Evolutionary conservation across 2,888 invertebrate species (phyloP).

Genomic region (Thymelicus acteon): DNA sequence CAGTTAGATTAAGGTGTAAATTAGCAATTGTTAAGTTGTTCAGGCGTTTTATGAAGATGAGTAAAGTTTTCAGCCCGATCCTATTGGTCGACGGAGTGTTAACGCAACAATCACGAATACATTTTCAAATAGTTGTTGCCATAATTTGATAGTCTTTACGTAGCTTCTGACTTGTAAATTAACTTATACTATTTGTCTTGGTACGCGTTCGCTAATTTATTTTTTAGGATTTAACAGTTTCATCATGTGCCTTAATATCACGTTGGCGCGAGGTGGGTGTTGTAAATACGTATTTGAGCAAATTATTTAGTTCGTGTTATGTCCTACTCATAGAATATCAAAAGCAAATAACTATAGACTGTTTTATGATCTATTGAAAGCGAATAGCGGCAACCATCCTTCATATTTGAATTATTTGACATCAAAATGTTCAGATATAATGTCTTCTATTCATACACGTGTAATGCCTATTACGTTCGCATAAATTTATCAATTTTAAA

Average conservation of each 20-base stretch:
- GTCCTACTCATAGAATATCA: slow-evolving; percentile 2
- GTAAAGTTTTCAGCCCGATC: slow-evolving; percentile 65
- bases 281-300: slow-evolving; percentile 46
- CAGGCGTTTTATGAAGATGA: slow-evolving; percentile 62
- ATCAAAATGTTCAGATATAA: slow-evolving; percentile 64
- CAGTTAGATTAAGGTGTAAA: slow-evolving; percentile 54
- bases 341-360: slow-evolving; percentile 34
- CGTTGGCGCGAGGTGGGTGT: slow-evolving; percentile 54
- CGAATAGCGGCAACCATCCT: slow-evolving; percentile 61
- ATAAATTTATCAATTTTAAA: slow-evolving; percentile 62
- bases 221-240: slow-evolving; percentile 80
- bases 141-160: slow-evolving; percentile 78
- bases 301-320: slow-evolving; percentile 12
- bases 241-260: slow-evolving; percentile 75
- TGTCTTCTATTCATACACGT: slow-evolving; percentile 71
- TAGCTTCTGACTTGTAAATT: slow-evolving; percentile 73
- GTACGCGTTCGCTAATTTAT: slow-evolving; percentile 72
- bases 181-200: slow-evolving; percentile 78
- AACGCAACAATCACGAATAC: slow-evolving; percentile 77
- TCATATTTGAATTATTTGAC: slow-evolving; percentile 66
- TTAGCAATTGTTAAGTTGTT: slow-evolving; percentile 50
- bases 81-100: slow-evolving; percentile 71
- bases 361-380: slow-evolving; percentile 59
- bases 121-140: slow-evolving; percentile 78
- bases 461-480: slow-evolving; percentile 12